phyloP scores from a whole-genome alignment of 2,888 invertebrate species.

The Synanthedon formicaeformis region DNA sequence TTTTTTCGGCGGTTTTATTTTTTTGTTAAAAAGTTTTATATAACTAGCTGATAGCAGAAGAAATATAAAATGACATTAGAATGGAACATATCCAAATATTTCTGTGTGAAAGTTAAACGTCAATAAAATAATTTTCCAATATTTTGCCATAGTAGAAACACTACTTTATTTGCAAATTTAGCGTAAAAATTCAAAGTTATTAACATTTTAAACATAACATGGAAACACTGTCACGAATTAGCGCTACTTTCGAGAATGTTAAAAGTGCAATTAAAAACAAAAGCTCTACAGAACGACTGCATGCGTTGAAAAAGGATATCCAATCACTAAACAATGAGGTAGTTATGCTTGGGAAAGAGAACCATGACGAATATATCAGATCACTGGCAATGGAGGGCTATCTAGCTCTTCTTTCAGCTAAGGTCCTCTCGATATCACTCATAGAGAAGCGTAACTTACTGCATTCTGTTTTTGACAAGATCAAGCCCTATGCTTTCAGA shows the following conservation, averaged over 20 bases:
- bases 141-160: too few species aligned
- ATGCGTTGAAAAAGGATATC: conserved; percentile 41
- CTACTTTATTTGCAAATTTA: too few species aligned
- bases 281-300: conserved; percentile 34
- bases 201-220: conserved; percentile 13
- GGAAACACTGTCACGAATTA: conserved; percentile 44
- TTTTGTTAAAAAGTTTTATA: too few species aligned
- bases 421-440: conserved; percentile 42
- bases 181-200: not conserved
- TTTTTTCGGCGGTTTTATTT: too few species aligned
- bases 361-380: conserved; percentile 39
- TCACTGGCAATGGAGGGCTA: conserved; percentile 59
- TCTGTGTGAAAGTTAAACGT: too few species aligned
- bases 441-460: conserved; percentile 46
- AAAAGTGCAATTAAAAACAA: conserved; percentile 39
- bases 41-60: too few species aligned
- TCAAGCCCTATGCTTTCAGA: conserved; percentile 36
- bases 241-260: conserved; percentile 41
- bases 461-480: conserved; percentile 38
- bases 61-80: too few species aligned
- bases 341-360: conserved; percentile 41
- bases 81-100: too few species aligned
- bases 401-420: conserved; percentile 44
- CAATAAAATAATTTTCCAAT: too few species aligned
- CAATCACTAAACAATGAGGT: conserved; percentile 40